A percentile compares a stretch with the other conserved stretches of the same genome.
Conservation (phyloP, 2,113 vertebrate genomes). For the Redunca redunca region DNA sequence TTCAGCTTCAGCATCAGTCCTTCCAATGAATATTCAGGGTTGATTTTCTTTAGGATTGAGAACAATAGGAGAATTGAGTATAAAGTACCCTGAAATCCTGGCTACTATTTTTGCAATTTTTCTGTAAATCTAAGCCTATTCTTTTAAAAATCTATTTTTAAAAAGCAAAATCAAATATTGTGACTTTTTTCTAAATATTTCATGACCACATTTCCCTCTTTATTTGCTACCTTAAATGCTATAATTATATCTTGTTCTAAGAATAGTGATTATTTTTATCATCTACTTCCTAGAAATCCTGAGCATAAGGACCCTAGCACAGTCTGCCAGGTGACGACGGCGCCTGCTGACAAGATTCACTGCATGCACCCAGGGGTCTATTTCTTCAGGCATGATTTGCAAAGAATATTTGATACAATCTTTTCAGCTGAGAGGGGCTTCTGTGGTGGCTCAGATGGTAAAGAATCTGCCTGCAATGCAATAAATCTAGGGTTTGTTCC, state of each 20-base stretch:
- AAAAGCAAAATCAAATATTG: neutral
- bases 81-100: neutral
- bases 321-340: neutral
- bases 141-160: neutral
- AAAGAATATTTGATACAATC: neutral
- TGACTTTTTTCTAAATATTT: neutral
- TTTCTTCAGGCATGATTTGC: neutral
- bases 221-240: neutral
- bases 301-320: rapidly evolving
- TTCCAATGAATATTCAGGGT: neutral
- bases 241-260: neutral
- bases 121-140: neutral
- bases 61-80: neutral
- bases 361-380: too few relatives aligned
- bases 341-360: neutral
- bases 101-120: neutral
- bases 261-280: neutral
- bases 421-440: neutral
- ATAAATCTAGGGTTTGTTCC: neutral
- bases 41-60: neutral
- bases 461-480: neutral
- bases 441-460: neutral
- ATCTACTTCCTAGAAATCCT: neutral
- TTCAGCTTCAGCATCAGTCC: neutral
- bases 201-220: neutral